Conservation (phyloP, 2,888 invertebrate genomes). For the Eristalinus sepulchralis region DNA sequence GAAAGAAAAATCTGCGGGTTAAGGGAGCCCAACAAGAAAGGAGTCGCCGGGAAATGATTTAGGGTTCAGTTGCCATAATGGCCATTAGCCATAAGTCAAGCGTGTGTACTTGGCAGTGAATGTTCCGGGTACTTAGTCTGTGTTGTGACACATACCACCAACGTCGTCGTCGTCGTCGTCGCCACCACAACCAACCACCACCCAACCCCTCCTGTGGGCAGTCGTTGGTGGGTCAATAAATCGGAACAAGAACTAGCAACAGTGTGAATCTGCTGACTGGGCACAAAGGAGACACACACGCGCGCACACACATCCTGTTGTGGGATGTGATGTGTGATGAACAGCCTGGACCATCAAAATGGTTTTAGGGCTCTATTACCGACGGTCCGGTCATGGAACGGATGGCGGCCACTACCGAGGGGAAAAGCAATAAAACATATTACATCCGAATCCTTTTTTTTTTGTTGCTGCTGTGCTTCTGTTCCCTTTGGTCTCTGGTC, state of each 20-base stretch:
- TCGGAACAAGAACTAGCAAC: conserved; percentile 49
- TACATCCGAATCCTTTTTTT: conserved; percentile 56
- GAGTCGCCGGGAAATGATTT: conserved; percentile 65
- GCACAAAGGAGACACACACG: conserved; percentile 18
- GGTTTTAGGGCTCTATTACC: conserved; percentile 58
- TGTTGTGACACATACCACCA: conserved; percentile 21
- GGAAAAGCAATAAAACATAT: conserved; percentile 63
- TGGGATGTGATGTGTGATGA: conserved; percentile 41
- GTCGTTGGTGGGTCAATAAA: conserved; percentile 49
- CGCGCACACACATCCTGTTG: conserved; percentile 27
- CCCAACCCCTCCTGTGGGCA: no score
- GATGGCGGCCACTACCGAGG: conserved; percentile 23
- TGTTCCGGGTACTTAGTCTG: conserved; percentile 46
- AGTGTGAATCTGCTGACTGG: conserved; percentile 55
- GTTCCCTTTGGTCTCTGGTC: neutral
- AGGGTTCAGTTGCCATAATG: conserved; percentile 62
- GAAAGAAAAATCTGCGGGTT: neutral
- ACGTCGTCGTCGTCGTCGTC: neutral
- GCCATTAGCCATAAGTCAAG: conserved; percentile 68
- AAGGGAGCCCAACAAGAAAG: conserved; percentile 42
- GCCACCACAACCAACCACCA: neutral
- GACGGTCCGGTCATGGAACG: conserved; percentile 15
- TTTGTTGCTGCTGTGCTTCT: neutral
- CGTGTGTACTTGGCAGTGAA: conserved; percentile 67
- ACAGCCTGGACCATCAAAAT: conserved; percentile 37